Evolutionary conservation across 2,113 vertebrate genomes (phyloP), one percentile per base, ranked within the genome.

Genomic region (Vireo altiloquus): DNA sequence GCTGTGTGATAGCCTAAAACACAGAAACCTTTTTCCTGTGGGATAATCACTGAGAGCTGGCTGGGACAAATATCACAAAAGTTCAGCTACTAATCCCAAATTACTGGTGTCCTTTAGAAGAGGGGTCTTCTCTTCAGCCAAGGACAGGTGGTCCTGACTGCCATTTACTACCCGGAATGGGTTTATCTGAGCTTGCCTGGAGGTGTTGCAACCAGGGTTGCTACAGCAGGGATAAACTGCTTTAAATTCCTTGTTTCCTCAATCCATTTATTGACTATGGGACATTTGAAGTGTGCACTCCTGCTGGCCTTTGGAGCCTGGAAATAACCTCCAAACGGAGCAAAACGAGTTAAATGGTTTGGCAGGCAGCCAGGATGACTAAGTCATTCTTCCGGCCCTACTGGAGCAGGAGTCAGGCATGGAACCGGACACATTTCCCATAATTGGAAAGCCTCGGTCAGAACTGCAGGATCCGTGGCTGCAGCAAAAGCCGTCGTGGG

Each of bases 371-470:
- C 14, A 2, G 13, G 44, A 60, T 96, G 94, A 95, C 85, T 94
- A 54, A 93, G 90, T 52, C 85, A 93, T 95, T 96, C 54, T 80
- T 91, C 86, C 82, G 95, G 75, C 54, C 68, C 82, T 77, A 80
- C 12, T 90, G 82, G 79, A 72, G 90, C 81, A 80, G 76, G 79
- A 85, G 79, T 61, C 84, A 85, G 65, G 71, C 81, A n/a, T 11
- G 6, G 85, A 94, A 72, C 59, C 0, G 28, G 82, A 94, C 39
- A 65, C 39, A 56, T 33, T 94, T 90, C 22, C 90, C 82, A 70
- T 92, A 95, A 82, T 28, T 87, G 84, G 93, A 94, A 84, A 77
- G 12, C 50, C 81, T 54, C 18, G 35, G 15, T 30, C 44, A 79
- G 78, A 90, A 13, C 10, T 0, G 10, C 0, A 3, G 64, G 82